phyloP scores from a whole-genome alignment of 2,888 invertebrate species.

The Folsomia candida region DNA sequence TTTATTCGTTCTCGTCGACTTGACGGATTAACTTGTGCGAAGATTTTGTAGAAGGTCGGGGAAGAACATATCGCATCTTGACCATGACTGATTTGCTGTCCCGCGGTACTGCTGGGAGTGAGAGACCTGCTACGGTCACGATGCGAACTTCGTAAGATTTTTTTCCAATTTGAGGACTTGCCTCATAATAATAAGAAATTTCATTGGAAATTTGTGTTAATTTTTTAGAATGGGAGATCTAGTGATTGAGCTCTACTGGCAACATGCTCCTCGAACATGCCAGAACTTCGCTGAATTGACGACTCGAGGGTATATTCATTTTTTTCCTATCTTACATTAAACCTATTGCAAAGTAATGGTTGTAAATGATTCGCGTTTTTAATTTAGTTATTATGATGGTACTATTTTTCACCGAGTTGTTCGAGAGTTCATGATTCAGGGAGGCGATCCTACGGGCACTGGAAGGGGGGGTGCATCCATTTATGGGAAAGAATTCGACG shows the following conservation, averaged over 20 bases:
- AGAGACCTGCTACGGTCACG: background rate
- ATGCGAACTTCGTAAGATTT: background rate
- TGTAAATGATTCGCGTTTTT: background rate
- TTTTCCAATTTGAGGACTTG: background rate
- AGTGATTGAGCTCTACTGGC: slow-evolving; percentile 93
- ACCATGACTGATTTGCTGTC: background rate
- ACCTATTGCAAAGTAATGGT: background rate
- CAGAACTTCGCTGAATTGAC: slow-evolving; percentile 94
- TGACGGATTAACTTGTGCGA: too few relatives aligned
- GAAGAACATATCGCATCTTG: background rate
- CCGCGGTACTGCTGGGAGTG: background rate
- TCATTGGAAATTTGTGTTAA: background rate
- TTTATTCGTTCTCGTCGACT: too few relatives aligned
- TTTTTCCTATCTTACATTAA: background rate
- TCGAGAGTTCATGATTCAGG: slow-evolving; percentile 86
- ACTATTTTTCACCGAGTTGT: slow-evolving; percentile 96
- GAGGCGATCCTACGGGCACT: slow-evolving; percentile 95
- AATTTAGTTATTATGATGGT: slow-evolving; percentile 78
- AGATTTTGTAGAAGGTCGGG: too few relatives aligned
- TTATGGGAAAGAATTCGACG: slow-evolving; percentile 90
- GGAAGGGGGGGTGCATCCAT: slow-evolving; percentile 95
- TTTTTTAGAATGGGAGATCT: slow-evolving; percentile 84
- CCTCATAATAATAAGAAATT: background rate
- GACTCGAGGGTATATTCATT: slow-evolving; percentile 64
- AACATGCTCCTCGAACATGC: slow-evolving; percentile 95